phyloP scores from a whole-genome alignment of 2,888 invertebrate genomes.

The Drosophila suboccidentalis region DNA sequence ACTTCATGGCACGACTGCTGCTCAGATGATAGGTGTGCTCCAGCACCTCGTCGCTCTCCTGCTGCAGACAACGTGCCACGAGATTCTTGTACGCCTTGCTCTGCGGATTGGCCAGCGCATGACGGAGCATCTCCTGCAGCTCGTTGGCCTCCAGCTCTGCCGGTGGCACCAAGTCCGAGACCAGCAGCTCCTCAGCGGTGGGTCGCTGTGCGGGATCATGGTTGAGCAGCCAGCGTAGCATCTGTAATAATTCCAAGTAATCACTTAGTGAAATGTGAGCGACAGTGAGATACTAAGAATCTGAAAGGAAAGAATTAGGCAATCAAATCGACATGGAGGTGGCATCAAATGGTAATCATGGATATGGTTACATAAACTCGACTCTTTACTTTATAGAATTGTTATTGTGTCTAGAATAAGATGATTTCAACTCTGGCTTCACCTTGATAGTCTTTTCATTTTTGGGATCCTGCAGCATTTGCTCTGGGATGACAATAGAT shows the following conservation, averaged over 20 bases:
- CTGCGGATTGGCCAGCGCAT: slow-evolving; percentile 93
- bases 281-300: too few species aligned
- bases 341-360: too few species aligned
- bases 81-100: slow-evolving; percentile 92
- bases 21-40: slow-evolving; percentile 94
- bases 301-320: too few species aligned
- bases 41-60: slow-evolving; percentile 84
- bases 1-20: slow-evolving; percentile 81
- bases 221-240: slow-evolving; percentile 90
- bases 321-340: too few species aligned
- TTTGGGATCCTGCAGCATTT: slow-evolving; percentile 86
- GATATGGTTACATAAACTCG: too few species aligned
- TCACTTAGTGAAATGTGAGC: neutral
- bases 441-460: slow-evolving; percentile 87
- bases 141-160: slow-evolving; percentile 94
- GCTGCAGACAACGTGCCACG: slow-evolving; percentile 86
- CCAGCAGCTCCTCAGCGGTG: slow-evolving; percentile 93
- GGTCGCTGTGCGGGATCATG: slow-evolving; percentile 95
- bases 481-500: slow-evolving; percentile 90
- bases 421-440: slow-evolving; percentile 18
- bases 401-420: too few species aligned
- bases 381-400: too few species aligned
- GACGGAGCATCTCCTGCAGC: slow-evolving; percentile 92
- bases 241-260: slow-evolving; percentile 67
- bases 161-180: slow-evolving; percentile 93